phyloP scores from a whole-genome alignment of 2,113 vertebrate species.

The Conger conger region DNA sequence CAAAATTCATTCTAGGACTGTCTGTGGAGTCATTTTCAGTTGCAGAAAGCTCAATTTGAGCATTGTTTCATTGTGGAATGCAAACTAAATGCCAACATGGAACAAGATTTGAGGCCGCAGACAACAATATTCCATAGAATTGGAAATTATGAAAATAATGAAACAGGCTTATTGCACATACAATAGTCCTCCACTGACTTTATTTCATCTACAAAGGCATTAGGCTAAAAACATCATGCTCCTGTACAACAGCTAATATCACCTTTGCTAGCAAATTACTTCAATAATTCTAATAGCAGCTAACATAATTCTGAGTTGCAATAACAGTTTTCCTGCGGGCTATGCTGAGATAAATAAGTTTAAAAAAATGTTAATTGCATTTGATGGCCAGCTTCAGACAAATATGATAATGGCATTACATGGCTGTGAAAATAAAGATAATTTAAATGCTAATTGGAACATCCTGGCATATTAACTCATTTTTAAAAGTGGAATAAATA shows the following conservation, averaged over 20 bases:
- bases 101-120: not conserved
- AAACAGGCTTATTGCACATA: slow-evolving; percentile 45
- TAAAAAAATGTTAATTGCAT: slow-evolving; percentile 78
- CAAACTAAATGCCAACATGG: not conserved
- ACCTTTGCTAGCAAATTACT: slow-evolving; percentile 66
- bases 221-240: not conserved
- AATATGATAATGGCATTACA: slow-evolving; percentile 71
- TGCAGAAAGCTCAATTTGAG: not conserved
- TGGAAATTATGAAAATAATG: not conserved
- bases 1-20: not conserved
- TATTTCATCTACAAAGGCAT: slow-evolving; percentile 2
- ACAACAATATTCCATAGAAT: not conserved
- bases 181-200: not conserved
- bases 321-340: slow-evolving; percentile 71
- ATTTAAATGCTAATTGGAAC: slow-evolving; percentile 77
- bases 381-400: slow-evolving; percentile 73
- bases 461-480: slow-evolving; percentile 65
- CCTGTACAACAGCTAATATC: slow-evolving; percentile 37
- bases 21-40: not conserved
- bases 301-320: slow-evolving; percentile 71
- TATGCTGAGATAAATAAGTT: slow-evolving; percentile 73
- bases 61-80: no score
- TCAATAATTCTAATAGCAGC: slow-evolving; percentile 72
- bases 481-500: slow-evolving; percentile 70
- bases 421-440: slow-evolving; percentile 68